Evolutionary conservation across 1,140 invertebrate species (phyloP), one percentile per base, ranked within the genome.

Genomic region (Paraescarpia echinospica): DNA sequence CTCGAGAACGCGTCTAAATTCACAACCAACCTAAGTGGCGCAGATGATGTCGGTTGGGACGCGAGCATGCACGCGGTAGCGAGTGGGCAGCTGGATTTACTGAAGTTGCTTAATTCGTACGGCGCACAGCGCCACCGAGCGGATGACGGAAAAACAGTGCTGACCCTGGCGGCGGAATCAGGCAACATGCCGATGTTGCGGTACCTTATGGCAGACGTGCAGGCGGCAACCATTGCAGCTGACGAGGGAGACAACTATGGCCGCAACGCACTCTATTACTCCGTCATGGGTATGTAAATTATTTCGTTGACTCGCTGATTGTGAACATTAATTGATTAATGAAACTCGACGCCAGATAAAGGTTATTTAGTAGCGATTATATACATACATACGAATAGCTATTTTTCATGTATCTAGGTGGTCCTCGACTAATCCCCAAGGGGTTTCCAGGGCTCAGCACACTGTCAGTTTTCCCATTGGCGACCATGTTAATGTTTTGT

Each of bases 1-100:
- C 91, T 33, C 48, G 34, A 89, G 33, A 92, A 93, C 22, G 89
- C 92, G 33, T 93, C 90, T 18, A 89, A 89, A 31, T 51, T 93
- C 27, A 90, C 77, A 22, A 33, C 93, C 1, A 93, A 94, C 93
- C 35, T 92, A 1, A 93, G 92, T 48, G 92, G 6, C n/a, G 33
- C 5, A 33, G 93, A 94, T 89, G 51, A 51, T 33, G 93, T 92
- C 48, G 93, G 93, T 27, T 94, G 93, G 93, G 93, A 93, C 89
- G 91, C 91, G n/a, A 48, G 93, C 35, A 89, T 93, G 33, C 93
- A 93, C 88, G 93, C 92, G 33, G 89, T 90, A 14, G 89, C 89
- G 8, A 92, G 93, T 27, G 91, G 93, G 8, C 93, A 92, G 91
- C 27, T 93, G 33, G 33, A 91, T n/a, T 22, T 94, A 22, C 93